These are phyloP conservation scores for Drosophila burlai DNA, from an alignment of 1,140 invertebrate genomes.

Conservation along the genomic window DNA sequence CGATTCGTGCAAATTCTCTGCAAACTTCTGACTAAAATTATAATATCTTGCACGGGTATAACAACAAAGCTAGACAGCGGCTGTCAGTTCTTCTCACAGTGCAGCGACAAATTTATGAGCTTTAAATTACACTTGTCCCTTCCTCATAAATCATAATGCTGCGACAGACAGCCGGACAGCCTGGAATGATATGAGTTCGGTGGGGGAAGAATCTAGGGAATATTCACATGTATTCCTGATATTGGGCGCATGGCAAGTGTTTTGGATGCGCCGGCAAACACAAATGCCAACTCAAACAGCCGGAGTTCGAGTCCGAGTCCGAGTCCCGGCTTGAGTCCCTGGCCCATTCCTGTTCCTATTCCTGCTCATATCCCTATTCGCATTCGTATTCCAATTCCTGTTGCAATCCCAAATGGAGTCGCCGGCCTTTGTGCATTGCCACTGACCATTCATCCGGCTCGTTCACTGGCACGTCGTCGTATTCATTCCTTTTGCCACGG, in stretches of 20 bases:
- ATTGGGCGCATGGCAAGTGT: conserved; percentile 71
- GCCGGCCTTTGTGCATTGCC: conserved; percentile 65
- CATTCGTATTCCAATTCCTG: conserved; percentile 40
- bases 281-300: conserved; percentile 40
- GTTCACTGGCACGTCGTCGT: conserved; percentile 60
- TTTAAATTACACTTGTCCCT: conserved; percentile 81
- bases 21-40: too few species aligned
- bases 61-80: not conserved
- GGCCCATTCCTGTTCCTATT: conserved; percentile 27
- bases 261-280: conserved; percentile 54
- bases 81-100: conserved; percentile 21
- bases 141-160: conserved; percentile 73
- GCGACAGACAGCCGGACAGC: conserved; percentile 18
- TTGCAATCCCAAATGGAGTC: conserved; percentile 55
- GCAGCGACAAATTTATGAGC: conserved; percentile 74
- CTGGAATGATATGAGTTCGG: conserved; percentile 52
- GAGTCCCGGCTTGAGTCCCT: conserved; percentile 14
- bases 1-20: too few species aligned
- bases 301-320: not conserved
- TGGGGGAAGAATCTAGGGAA: conserved; percentile 48
- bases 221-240: conserved; percentile 72
- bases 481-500: conserved; percentile 67
- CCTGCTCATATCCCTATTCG: conserved; percentile 11
- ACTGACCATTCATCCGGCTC: conserved; percentile 71
- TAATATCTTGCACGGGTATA: not conserved